A percentile compares a stretch with the other conserved stretches of the same genome.
Evolutionary conservation across 92 coral and sea anemone species (phyloP).

Genomic region (Porites rus): DNA sequence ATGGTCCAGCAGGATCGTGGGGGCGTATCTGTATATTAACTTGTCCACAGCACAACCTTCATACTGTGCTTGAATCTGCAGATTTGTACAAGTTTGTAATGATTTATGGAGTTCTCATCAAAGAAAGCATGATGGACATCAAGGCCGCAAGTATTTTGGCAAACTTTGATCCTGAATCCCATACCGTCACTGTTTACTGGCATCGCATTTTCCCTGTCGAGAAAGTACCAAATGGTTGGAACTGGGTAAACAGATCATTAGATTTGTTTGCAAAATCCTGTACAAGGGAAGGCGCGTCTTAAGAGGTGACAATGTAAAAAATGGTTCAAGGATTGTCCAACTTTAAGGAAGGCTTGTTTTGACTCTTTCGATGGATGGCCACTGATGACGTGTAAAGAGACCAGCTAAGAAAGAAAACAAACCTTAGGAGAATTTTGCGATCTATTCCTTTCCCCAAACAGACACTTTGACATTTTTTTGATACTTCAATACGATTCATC

Average conservation of each 20-base stretch:
- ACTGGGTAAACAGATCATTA: not conserved
- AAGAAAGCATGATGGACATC: not conserved
- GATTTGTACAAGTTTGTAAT: not conserved
- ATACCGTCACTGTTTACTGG: not conserved
- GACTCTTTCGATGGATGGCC: too few species aligned
- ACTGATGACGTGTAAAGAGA: too few species aligned
- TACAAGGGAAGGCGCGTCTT: too few species aligned
- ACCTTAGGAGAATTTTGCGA: too few species aligned
- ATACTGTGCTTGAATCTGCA: not conserved
- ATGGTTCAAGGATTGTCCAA: too few species aligned
- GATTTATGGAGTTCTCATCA: not conserved
- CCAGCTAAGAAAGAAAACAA: too few species aligned
- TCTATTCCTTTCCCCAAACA: too few species aligned
- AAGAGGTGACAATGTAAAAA: too few species aligned
- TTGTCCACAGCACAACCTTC: not conserved
- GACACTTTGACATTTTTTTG: too few species aligned
- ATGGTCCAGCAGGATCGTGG: not conserved
- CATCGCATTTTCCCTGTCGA: constrained; percentile 3
- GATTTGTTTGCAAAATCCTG: not conserved
- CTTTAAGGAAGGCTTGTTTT: too few species aligned
- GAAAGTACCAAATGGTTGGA: not conserved
- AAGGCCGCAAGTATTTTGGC: not conserved
- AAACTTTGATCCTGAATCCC: not conserved
- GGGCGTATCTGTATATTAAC: not conserved
- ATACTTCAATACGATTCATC: too few species aligned